A percentile compares a stretch with the other conserved stretches of the same genome.
Conservation (phyloP, 2,888 invertebrate species). For the Antheraea assamensis region DNA sequence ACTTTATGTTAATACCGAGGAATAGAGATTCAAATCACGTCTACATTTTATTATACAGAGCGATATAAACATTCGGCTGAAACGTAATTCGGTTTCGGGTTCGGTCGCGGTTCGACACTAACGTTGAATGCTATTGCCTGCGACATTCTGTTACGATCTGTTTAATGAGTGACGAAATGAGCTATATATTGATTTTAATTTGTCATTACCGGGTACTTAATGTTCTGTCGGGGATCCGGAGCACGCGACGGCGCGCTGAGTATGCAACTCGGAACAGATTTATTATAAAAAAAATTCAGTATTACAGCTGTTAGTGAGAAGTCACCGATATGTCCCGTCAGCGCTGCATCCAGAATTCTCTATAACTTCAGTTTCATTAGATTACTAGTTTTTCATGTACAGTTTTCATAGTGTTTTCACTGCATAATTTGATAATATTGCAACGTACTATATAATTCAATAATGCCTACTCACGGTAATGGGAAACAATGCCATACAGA, state of each 20-base stretch:
- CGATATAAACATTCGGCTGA: conserved; percentile 4
- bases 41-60: neutral
- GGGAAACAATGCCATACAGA: too few relatives aligned
- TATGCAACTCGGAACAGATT: neutral
- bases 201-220: neutral
- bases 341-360: neutral
- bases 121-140: neutral
- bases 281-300: neutral
- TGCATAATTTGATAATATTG: too few relatives aligned
- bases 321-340: neutral
- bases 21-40: conserved; percentile 2
- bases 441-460: too few relatives aligned
- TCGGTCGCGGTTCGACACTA: neutral
- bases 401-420: too few relatives aligned
- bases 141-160: neutral
- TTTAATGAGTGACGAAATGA: conserved; percentile 1
- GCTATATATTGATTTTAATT: conserved; percentile 8
- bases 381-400: too few relatives aligned
- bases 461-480: too few relatives aligned
- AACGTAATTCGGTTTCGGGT: neutral
- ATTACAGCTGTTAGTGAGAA: neutral
- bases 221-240: neutral
- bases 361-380: too few relatives aligned
- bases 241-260: neutral
- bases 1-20: neutral